A percentile compares a stretch with the other conserved stretches of the same genome.
Conservation (phyloP, 2,113 vertebrate species). For the Telmatochromis brichardi region DNA sequence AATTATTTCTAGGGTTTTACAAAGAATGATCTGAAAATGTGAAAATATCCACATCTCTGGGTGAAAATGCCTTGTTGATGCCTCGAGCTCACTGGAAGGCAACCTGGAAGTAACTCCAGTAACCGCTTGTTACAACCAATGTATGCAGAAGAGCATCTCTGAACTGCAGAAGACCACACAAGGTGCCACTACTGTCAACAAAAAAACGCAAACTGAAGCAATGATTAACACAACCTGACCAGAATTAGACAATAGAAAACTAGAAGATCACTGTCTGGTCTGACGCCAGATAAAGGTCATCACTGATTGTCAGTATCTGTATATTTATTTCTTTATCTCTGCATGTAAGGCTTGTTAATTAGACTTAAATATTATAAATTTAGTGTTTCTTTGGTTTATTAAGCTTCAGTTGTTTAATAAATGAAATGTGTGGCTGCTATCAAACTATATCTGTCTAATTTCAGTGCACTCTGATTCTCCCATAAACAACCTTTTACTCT, state of each 20-base stretch:
- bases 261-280: background rate
- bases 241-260: background rate
- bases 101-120: background rate
- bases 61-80: background rate
- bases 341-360: background rate
- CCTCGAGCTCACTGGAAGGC: background rate
- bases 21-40: background rate
- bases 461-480: background rate
- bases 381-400: background rate
- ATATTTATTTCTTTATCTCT: background rate
- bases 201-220: background rate
- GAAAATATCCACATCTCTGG: background rate
- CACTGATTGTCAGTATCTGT: background rate
- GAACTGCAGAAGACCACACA: background rate
- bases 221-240: background rate
- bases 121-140: background rate
- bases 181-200: background rate
- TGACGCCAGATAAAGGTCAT: background rate
- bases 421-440: background rate
- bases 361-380: background rate
- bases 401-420: background rate
- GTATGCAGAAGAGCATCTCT: background rate
- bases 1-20: background rate
- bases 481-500: background rate
- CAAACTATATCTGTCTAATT: background rate